phyloP scores from a whole-genome alignment of 2,888 invertebrate species.

The Bruchidius siliquastri region DNA sequence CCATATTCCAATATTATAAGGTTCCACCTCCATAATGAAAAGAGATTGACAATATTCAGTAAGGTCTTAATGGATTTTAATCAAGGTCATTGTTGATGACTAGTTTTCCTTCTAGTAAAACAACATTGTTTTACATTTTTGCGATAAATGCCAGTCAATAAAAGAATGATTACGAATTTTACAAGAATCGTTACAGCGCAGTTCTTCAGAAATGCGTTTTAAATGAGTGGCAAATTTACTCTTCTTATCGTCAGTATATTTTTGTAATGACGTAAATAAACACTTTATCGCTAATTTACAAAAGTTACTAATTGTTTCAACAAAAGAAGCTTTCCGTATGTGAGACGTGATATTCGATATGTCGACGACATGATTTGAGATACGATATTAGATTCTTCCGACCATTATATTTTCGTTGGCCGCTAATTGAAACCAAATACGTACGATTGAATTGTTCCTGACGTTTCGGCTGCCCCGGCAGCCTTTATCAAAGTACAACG shows the following conservation, averaged over 20 bases:
- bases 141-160: not conserved
- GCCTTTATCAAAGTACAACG: too few relatives aligned
- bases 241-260: not conserved
- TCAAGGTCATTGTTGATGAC: too few relatives aligned
- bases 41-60: too few relatives aligned
- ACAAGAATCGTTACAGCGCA: not conserved
- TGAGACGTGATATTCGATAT: not conserved
- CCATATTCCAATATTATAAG: too few relatives aligned
- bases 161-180: not conserved
- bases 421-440: too few relatives aligned
- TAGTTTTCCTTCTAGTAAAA: not conserved
- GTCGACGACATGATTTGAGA: too few relatives aligned
- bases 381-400: too few relatives aligned
- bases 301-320: not conserved
- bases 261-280: constrained; percentile 1
- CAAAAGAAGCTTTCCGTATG: not conserved
- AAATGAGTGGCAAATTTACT: not conserved
- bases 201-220: not conserved
- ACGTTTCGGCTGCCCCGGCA: too few relatives aligned
- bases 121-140: not conserved
- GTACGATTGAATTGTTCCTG: too few relatives aligned
- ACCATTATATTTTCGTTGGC: too few relatives aligned
- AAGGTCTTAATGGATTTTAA: too few relatives aligned
- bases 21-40: too few relatives aligned
- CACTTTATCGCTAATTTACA: constrained; percentile 3